A percentile compares a stretch with the other conserved stretches of the same genome.
phyloP scores from a whole-genome alignment of 2,888 invertebrate genomes.

The Saturnia japonica region DNA sequence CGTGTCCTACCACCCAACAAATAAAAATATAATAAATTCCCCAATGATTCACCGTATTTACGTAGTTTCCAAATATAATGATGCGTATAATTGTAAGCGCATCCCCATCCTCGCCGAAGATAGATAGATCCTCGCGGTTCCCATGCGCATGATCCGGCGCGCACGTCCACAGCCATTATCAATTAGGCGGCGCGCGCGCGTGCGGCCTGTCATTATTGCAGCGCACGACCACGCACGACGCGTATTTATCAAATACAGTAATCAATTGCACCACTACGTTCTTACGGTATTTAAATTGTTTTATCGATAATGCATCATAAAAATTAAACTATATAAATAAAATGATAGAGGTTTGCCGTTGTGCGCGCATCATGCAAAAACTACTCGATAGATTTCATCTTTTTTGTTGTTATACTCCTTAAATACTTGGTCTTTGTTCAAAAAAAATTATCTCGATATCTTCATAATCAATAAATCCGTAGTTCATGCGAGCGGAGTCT shows the following conservation, averaged over 20 bases:
- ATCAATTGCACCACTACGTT: neutral
- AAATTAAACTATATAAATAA: too few relatives aligned
- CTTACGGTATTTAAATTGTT: neutral
- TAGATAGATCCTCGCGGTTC: constrained; percentile 46
- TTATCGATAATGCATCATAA: neutral
- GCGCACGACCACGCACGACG: constrained; percentile 71
- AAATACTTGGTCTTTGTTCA: too few relatives aligned
- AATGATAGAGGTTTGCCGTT: too few relatives aligned
- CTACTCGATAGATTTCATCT: too few relatives aligned
- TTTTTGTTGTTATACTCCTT: too few relatives aligned
- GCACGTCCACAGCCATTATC: constrained; percentile 76
- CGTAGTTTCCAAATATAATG: constrained; percentile 31
- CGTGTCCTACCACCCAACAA: too few relatives aligned
- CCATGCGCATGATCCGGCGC: constrained; percentile 61
- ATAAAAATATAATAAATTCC: too few relatives aligned
- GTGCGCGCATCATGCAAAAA: too few relatives aligned
- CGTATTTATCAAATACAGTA: constrained; percentile 34
- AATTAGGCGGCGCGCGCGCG: constrained; percentile 76
- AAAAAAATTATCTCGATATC: too few relatives aligned
- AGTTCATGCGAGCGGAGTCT: too few relatives aligned
- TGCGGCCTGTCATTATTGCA: constrained; percentile 76
- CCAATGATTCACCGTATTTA: neutral
- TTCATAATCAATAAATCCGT: too few relatives aligned
- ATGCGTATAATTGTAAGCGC: constrained; percentile 47
- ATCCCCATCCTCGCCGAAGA: constrained; percentile 28